Percentiles rank a stretch among this genome's conserved stretches.
Conservation (phyloP, 2,888 invertebrate genomes). For the Glomeris marginata region DNA sequence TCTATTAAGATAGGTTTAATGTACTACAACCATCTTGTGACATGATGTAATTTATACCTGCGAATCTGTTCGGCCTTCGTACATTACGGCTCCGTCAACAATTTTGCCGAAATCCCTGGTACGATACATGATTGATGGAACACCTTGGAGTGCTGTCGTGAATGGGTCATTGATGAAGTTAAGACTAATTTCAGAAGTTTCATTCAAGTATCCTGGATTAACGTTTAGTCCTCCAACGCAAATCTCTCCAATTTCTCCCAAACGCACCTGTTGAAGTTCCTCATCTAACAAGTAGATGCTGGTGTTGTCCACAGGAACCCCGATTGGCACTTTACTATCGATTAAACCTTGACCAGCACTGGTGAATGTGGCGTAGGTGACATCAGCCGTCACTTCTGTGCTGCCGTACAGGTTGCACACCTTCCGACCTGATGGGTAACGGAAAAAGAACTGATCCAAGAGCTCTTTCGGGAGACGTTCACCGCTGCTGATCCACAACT, state of each 20-base stretch:
- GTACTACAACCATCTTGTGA: too few species aligned
- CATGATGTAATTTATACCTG: too few species aligned
- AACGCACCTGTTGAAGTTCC: slow-evolving; percentile 47
- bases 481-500: slow-evolving; percentile 75
- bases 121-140: slow-evolving; percentile 53
- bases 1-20: too few species aligned
- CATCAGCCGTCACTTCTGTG: slow-evolving; percentile 83
- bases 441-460: slow-evolving; percentile 57
- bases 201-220: slow-evolving; percentile 50
- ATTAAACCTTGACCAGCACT: not conserved
- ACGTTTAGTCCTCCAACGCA: slow-evolving; percentile 66
- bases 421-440: slow-evolving; percentile 34
- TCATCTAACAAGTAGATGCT: slow-evolving; percentile 64
- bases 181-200: slow-evolving; percentile 52
- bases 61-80: slow-evolving; percentile 44
- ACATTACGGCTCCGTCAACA: slow-evolving; percentile 46
- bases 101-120: slow-evolving; percentile 72
- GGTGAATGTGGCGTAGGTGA: slow-evolving; percentile 57
- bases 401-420: slow-evolving; percentile 82
- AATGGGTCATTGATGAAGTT: slow-evolving; percentile 22
- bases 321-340: slow-evolving; percentile 61
- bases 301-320: slow-evolving; percentile 62
- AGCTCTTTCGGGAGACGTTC: slow-evolving; percentile 57
- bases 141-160: slow-evolving; percentile 36
- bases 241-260: slow-evolving; percentile 62